These are phyloP conservation scores for Todiramphus chloris DNA, from an alignment of 2,113 vertebrate species.

Conservation along the genomic window DNA sequence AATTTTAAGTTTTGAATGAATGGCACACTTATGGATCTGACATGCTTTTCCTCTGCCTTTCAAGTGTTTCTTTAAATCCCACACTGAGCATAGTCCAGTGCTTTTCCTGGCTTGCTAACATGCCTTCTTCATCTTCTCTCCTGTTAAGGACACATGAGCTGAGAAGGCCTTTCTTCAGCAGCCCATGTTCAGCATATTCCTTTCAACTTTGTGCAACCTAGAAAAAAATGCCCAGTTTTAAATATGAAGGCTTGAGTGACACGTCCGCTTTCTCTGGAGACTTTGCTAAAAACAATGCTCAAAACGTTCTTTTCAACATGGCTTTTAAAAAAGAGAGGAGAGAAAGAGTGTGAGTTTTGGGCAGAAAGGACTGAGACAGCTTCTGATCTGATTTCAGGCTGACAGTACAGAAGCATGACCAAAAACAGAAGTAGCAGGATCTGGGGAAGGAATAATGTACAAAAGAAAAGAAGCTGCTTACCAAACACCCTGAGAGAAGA, in stretches of 20 bases:
- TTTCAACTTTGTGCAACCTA: not conserved
- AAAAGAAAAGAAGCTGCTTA: conserved; percentile 1
- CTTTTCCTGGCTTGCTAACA: not conserved
- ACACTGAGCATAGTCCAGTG: not conserved
- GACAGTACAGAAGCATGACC: conserved; percentile 9
- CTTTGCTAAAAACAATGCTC: not conserved
- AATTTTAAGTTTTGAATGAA: not conserved
- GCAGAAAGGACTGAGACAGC: not conserved
- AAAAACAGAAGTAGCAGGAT: conserved; percentile 12
- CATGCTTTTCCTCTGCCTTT: not conserved
- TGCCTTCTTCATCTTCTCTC: not conserved
- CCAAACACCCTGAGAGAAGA: not conserved
- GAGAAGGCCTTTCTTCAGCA: not conserved
- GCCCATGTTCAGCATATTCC: not conserved
- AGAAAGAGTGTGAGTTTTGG: not conserved
- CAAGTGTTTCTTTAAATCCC: not conserved
- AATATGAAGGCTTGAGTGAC: not conserved
- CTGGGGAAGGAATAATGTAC: not conserved
- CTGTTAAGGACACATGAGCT: not conserved
- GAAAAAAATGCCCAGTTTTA: not conserved
- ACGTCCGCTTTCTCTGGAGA: not conserved
- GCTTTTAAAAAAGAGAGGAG: not conserved
- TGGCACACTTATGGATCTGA: not conserved
- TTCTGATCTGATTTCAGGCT: conserved; percentile 21
- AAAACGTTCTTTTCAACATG: not conserved